phyloP scores from a whole-genome alignment of 2,888 invertebrate species.

The Ceraclea dissimilis region DNA sequence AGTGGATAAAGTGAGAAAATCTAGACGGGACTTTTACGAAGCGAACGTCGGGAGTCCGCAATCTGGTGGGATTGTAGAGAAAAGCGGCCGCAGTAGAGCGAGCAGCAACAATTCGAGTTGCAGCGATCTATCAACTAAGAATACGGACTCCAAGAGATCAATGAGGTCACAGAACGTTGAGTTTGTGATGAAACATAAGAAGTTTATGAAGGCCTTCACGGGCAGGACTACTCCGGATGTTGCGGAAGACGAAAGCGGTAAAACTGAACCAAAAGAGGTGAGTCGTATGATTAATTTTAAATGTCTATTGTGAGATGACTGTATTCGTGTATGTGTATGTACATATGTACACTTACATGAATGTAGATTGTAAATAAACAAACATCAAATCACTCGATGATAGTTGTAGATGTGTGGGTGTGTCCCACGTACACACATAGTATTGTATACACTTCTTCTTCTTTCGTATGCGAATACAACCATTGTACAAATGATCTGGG shows the following conservation, averaged over 20 bases:
- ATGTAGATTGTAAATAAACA: too few relatives aligned
- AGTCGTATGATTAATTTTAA: too few relatives aligned
- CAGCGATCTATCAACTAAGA: conserved; percentile 39
- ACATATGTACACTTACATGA: too few relatives aligned
- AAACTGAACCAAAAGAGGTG: conserved; percentile 1
- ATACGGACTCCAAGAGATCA: conserved; percentile 34
- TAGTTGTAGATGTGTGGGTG: too few relatives aligned
- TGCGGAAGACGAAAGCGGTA: neutral
- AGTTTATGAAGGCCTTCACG: conserved; percentile 50
- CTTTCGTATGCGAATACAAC: too few relatives aligned
- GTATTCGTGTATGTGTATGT: too few relatives aligned
- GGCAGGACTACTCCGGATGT: conserved; percentile 26
- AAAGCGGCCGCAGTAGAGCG: conserved; percentile 33
- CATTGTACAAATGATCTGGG: too few relatives aligned
- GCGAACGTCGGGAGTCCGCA: conserved; percentile 41
- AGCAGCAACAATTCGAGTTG: conserved; percentile 38
- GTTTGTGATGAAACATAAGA: conserved; percentile 54
- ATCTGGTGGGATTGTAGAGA: conserved; percentile 33
- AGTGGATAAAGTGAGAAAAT: conserved; percentile 44
- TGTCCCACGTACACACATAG: too few relatives aligned
- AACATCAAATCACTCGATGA: too few relatives aligned
- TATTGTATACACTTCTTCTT: too few relatives aligned
- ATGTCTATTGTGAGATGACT: too few relatives aligned
- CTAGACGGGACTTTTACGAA: conserved; percentile 41
- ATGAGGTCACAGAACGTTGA: conserved; percentile 59